phyloP scores from a whole-genome alignment of 2,888 invertebrate species.

The Polyommatus icarus region DNA sequence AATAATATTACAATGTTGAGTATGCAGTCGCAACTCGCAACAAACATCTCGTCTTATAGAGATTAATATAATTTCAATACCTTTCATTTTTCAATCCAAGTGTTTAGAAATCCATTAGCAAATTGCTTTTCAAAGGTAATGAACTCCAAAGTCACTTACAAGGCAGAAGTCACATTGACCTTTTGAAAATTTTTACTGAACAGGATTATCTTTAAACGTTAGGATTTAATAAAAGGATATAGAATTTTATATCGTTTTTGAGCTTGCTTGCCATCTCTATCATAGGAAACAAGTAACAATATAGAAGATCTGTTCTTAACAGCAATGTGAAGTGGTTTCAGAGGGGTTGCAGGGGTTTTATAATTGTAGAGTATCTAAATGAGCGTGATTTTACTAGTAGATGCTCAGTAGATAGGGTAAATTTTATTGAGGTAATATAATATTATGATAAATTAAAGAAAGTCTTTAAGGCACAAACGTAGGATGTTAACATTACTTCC shows the following conservation, averaged over 20 bases:
- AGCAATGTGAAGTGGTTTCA: background rate
- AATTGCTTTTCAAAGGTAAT: background rate
- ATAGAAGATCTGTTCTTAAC: background rate
- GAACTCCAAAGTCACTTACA: background rate
- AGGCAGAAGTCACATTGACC: background rate
- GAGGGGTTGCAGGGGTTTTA: background rate
- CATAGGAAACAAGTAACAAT: background rate
- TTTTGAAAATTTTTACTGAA: background rate
- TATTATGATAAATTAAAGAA: too few relatives aligned
- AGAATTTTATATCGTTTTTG: background rate
- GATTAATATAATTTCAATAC: background rate
- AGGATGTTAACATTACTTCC: too few relatives aligned
- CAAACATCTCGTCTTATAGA: too few relatives aligned
- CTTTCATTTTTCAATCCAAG: background rate
- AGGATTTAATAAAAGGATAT: background rate
- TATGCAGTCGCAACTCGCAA: too few relatives aligned
- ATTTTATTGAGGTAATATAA: too few relatives aligned
- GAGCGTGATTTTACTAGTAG: background rate
- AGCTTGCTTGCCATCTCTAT: background rate
- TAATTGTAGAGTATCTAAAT: background rate
- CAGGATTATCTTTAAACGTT: background rate
- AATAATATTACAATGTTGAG: too few relatives aligned
- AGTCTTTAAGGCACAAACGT: too few relatives aligned
- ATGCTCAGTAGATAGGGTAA: background rate
- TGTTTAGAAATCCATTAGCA: slow-evolving; percentile 1